phyloP scores from a whole-genome alignment of 2,888 invertebrate genomes.

The Tricholauxania praeusta region DNA sequence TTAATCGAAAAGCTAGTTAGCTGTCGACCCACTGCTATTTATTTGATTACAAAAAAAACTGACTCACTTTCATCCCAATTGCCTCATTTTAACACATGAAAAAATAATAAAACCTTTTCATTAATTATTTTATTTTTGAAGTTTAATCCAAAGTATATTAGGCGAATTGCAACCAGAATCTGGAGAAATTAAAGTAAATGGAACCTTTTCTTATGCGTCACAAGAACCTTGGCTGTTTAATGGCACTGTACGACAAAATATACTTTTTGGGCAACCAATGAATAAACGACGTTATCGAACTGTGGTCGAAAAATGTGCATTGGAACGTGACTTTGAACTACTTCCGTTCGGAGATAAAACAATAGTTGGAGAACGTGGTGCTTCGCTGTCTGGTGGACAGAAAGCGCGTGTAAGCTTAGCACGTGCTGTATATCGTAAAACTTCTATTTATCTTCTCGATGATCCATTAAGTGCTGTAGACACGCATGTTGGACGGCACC shows the following conservation, averaged over 20 bases:
- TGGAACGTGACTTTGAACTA: constrained; percentile 71
- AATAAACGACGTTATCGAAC: constrained; percentile 72
- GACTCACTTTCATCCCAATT: too few relatives aligned
- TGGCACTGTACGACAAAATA: constrained; percentile 75
- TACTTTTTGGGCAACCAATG: constrained; percentile 74
- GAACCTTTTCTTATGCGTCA: constrained; percentile 78
- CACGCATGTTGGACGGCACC: constrained; percentile 87
- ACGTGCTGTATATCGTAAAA: constrained; percentile 86
- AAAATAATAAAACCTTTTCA: not conserved
- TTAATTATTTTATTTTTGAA: constrained; percentile 35
- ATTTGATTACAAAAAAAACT: too few relatives aligned
- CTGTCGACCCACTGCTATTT: too few relatives aligned
- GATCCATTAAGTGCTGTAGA: constrained; percentile 96
- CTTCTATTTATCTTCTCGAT: constrained; percentile 89
- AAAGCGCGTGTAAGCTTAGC: constrained; percentile 90
- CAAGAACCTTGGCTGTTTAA: constrained; percentile 89
- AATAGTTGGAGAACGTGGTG: constrained; percentile 84
- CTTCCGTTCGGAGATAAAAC: constrained; percentile 74
- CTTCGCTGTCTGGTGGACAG: constrained; percentile 87
- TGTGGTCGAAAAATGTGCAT: constrained; percentile 69
- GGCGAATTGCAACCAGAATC: constrained; percentile 70
- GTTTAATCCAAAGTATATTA: constrained; percentile 71
- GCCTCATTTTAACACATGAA: too few relatives aligned
- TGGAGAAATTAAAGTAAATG: constrained; percentile 72
- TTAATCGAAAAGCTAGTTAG: too few relatives aligned